These are phyloP conservation scores for Diceros bicornis DNA, from an alignment of 2,797 vertebrate species.

Conservation along the genomic window DNA sequence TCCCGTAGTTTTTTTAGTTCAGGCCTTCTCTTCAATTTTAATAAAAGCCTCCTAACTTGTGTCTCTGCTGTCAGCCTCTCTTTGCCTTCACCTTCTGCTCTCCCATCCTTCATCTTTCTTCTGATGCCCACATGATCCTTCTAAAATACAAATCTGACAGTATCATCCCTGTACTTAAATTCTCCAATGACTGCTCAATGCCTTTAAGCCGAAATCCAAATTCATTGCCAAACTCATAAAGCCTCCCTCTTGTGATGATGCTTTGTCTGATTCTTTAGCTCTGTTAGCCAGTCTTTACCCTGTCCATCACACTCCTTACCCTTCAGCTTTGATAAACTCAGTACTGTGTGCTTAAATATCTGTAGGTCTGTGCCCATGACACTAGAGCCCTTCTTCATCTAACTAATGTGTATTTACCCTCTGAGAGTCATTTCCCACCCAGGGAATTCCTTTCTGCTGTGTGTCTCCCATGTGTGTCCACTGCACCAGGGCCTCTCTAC, in stretches of 20 bases:
- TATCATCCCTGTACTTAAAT: no score
- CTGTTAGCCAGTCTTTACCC: no score
- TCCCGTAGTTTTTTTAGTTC: background rate
- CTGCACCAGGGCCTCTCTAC: no score
- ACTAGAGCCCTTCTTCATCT: background rate
- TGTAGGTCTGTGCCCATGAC: background rate
- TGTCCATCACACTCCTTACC: accelerated
- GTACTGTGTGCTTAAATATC: background rate
- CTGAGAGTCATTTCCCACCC: background rate
- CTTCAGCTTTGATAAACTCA: background rate
- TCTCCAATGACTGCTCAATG: background rate
- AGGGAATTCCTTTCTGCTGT: background rate
- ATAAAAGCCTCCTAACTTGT: no score
- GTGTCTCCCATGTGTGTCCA: background rate
- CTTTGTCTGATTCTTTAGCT: background rate
- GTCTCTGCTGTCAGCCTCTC: background rate
- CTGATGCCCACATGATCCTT: background rate
- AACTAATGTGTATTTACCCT: background rate
- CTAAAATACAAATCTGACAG: background rate
- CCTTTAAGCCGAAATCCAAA: background rate
- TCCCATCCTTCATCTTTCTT: background rate
- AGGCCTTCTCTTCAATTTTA: background rate
- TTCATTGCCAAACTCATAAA: background rate
- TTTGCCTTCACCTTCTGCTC: background rate
- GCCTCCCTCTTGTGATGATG: background rate